phyloP scores from a whole-genome alignment of 2,113 vertebrate genomes.

The Centropristis striata region DNA sequence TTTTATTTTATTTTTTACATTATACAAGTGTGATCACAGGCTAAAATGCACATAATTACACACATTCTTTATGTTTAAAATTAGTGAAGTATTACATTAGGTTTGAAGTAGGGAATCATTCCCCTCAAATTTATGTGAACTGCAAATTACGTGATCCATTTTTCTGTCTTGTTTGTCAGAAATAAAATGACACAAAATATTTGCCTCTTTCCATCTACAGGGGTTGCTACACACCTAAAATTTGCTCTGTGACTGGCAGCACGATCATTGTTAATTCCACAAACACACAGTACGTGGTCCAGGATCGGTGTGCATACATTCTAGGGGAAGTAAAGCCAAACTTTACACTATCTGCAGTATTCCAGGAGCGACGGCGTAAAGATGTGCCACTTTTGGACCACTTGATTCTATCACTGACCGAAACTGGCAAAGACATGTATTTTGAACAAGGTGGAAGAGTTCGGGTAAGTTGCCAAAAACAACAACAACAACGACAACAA shows the following conservation, averaged over 20 bases:
- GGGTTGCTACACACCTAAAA: neutral
- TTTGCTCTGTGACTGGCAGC: neutral
- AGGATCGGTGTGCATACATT: neutral
- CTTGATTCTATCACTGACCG: neutral
- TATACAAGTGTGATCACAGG: neutral
- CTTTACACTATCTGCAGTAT: fast-evolving
- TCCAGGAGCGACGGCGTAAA: neutral
- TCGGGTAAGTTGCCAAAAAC: neutral
- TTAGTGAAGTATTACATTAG: too few relatives aligned
- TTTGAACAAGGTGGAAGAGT: slow-evolving; percentile 1
- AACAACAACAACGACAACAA: too few relatives aligned
- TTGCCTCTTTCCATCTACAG: neutral
- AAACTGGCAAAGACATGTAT: fast-evolving
- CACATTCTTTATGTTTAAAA: too few relatives aligned
- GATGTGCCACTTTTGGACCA: neutral
- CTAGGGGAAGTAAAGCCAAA: neutral
- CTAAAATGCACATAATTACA: too few relatives aligned
- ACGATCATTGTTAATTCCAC: neutral
- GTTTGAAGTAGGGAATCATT: too few relatives aligned
- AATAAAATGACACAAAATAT: neutral
- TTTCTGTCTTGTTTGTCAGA: neutral
- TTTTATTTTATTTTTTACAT: too few relatives aligned
- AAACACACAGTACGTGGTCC: fast-evolving
- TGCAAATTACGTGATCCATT: too few relatives aligned
- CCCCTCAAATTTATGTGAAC: too few relatives aligned